Evolutionary conservation across 2,113 vertebrate genomes (phyloP).

Genomic region (Bos indicus): DNA sequence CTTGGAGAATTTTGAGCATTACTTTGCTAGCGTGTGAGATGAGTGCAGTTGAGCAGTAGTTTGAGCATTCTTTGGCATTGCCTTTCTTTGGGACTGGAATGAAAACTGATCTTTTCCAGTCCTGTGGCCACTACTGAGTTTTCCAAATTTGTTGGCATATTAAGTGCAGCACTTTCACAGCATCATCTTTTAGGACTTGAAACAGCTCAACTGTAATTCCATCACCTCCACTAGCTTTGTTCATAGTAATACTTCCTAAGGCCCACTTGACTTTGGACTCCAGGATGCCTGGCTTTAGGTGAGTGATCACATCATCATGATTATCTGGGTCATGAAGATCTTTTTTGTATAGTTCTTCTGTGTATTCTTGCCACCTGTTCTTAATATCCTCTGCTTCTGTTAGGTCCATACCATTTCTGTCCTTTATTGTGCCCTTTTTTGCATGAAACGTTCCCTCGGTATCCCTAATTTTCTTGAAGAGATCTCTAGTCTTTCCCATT

Average conservation of each 20-base stretch:
- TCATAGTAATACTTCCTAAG: background rate
- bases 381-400: background rate
- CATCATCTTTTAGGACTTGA: background rate
- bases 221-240: background rate
- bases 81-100: background rate
- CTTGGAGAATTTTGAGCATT: background rate
- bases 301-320: background rate
- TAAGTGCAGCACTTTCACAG: background rate
- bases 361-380: background rate
- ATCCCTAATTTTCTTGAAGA: background rate
- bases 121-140: background rate
- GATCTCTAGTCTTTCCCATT: background rate
- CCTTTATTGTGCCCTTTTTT: background rate
- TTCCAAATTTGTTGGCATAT: background rate
- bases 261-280: background rate
- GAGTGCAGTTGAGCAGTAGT: background rate
- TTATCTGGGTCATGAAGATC: background rate
- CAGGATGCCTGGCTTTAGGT: background rate
- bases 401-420: background rate
- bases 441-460: background rate
- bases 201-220: background rate
- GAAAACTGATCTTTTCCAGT: background rate
- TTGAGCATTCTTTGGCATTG: background rate
- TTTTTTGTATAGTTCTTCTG: background rate
- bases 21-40: background rate